Evolutionary conservation across 2,888 invertebrate genomes (phyloP), one percentile per base, ranked within the genome.

Genomic region (Thelaira solivaga): DNA sequence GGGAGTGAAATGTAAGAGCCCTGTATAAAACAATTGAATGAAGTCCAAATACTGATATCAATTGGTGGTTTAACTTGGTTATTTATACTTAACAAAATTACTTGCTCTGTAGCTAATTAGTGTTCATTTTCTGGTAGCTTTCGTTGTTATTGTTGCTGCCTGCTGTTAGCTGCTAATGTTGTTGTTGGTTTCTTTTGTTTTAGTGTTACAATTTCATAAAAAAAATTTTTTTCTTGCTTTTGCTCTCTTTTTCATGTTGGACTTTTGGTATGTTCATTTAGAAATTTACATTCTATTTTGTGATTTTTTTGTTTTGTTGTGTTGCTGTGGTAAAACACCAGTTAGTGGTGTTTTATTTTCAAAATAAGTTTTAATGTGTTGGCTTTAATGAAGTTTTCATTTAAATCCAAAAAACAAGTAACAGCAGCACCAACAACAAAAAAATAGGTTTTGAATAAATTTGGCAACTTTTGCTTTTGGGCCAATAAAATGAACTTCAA

Each of bases 51-150:
- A 78, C 78, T 78, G 74, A 78, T 78, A 78, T 45, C 64, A 74
- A 71, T 78, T 78, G 53, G 64, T 71, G 74, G 78, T 74, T 78
- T 53, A 31, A 53, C 74, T 65, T 34, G 69, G 29, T 74, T 78
- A 78, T 78, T 78, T 78, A 78, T 78, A 78, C 69, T 78, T 69
- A 78, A 78, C 78, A 74, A 74, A 39, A 74, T 72, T 72, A 43
- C 45, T 47, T 68, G 51, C 55, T 59, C 73, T 59, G 31, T 26
- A 64, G 64, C 74, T 78, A 78, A 78, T 78, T 78, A 78, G 78
- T 74, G 74, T 64, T 64, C 41, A 69, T 64, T 73, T 69, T 45
- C 43, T 62, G 77, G 55, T 68, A 68, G 45, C 36, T 11, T 65
- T 55, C 18, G 10, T 20, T 59, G 34, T 10, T 13, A 16, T n/a